phyloP scores from a whole-genome alignment of 2,888 invertebrate species.

The Ryuthela nishihirai region DNA sequence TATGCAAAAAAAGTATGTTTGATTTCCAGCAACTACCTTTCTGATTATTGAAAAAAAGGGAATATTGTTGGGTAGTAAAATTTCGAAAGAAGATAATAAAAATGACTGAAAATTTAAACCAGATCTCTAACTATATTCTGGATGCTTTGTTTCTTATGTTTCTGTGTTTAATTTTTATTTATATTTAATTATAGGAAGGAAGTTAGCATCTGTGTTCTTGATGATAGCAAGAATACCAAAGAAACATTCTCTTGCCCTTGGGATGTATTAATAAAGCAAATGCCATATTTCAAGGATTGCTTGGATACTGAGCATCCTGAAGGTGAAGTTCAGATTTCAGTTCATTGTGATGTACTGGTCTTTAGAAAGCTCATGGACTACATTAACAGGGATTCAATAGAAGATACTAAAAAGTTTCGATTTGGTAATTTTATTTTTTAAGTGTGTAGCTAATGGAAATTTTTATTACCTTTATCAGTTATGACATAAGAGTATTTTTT shows the following conservation, averaged over 20 bases:
- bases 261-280: conserved; percentile 77
- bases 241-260: conserved; percentile 87
- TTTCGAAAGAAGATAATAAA: no score
- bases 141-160: no score
- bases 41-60: no score
- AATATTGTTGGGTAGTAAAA: no score
- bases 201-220: conserved; percentile 91
- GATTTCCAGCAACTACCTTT: no score
- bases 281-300: conserved; percentile 76
- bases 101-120: no score
- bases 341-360: conserved; percentile 92
- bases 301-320: conserved; percentile 20
- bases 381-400: conserved; percentile 14
- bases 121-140: no score
- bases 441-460: no score
- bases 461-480: no score
- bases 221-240: conserved; percentile 84
- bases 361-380: conserved; percentile 88
- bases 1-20: no score
- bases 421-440: conserved; percentile 16
- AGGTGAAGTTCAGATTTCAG: conserved; percentile 87
- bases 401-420: conserved; percentile 28
- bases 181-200: conserved; percentile 59
- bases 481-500: no score
- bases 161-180: no score